Evolutionary conservation across 30 jellyfish, hydroid and myxozoan species (phyloP), one percentile per base, ranked within the genome.

Genomic region (Phacellophora camtschatica): DNA sequence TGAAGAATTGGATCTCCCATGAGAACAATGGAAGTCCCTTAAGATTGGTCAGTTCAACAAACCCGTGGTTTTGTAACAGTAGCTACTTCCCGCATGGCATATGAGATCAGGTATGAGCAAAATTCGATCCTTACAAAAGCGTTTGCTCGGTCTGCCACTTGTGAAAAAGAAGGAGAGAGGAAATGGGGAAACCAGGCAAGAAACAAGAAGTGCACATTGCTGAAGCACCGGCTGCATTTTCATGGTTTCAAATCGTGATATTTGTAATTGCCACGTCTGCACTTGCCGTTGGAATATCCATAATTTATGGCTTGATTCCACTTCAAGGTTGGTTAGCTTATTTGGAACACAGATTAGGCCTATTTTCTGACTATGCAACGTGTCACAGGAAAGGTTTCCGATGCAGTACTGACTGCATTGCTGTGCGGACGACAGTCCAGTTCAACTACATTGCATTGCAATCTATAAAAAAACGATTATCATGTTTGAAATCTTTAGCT

Each of bases 271-370:
- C 95, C 8, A 70, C 95, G 36, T 25, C 70, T 20, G 77, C 95
- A 16, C 71, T 84, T 48, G 95, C 95, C 13, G 59, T 84, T 51
- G 33, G 30, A 34, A 67, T 84, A 27, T 84, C 95, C 4, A 63
- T 84, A 16, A 72, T 84, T 37, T 84, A 84, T 62, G 95, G 95
- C 13, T 54, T 67, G 3, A 72, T 84, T 3, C 95, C 95, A 32
- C 22, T 84, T 36, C 82, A 71, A 84, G 95, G 95, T 84, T 41
- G 55, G 16, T 8, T 16, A 7, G 55, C 16, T 41, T 41, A 16
- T 41, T 8, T 41, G 55, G 9, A 7, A 7, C 55, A 7, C 9
- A 16, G 13, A 10, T 7, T 16, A 41, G 16, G 9, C 55, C 16
- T 9, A 41, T 41, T 41, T 41, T 41, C 55, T 16, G 13, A 10